Conservation (phyloP, 2,797 vertebrate species). For the Sarcophilus harrisii region DNA sequence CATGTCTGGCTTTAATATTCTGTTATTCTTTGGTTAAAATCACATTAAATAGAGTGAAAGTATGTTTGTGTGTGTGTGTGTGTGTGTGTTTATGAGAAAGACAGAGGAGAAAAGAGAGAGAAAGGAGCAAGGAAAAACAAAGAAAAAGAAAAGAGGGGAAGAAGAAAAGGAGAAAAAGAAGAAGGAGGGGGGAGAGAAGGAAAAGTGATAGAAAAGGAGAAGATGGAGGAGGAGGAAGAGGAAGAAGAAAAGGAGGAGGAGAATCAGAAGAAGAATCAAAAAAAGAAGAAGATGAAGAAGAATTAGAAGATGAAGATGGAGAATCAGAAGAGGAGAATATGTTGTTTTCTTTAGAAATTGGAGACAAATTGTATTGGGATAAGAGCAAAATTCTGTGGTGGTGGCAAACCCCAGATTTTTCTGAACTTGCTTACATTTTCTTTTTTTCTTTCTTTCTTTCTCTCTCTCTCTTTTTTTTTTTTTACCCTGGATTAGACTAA, state of each 20-base stretch:
- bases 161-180: background rate
- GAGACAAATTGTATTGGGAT: slow-evolving; percentile 38
- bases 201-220: too few species aligned
- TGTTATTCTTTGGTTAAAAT: background rate
- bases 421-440: slow-evolving; percentile 74
- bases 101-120: background rate
- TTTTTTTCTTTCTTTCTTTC: too few species aligned
- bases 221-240: accelerated
- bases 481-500: slow-evolving; percentile 72
- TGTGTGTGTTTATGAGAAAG: background rate
- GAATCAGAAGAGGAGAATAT: background rate
- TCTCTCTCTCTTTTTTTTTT: too few species aligned
- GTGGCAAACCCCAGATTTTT: slow-evolving; percentile 69
- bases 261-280: background rate
- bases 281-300: background rate
- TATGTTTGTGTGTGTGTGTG: background rate
- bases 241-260: background rate
- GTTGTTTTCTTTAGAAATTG: slow-evolving; percentile 43
- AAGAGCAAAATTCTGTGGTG: slow-evolving; percentile 67
- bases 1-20: background rate
- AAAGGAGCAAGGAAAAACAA: too few species aligned
- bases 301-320: too few species aligned
- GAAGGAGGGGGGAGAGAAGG: too few species aligned
- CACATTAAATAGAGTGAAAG: background rate
- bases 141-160: background rate